phyloP scores from a whole-genome alignment of 2,888 invertebrate genomes.

The Stenchaetothrips biformis region DNA sequence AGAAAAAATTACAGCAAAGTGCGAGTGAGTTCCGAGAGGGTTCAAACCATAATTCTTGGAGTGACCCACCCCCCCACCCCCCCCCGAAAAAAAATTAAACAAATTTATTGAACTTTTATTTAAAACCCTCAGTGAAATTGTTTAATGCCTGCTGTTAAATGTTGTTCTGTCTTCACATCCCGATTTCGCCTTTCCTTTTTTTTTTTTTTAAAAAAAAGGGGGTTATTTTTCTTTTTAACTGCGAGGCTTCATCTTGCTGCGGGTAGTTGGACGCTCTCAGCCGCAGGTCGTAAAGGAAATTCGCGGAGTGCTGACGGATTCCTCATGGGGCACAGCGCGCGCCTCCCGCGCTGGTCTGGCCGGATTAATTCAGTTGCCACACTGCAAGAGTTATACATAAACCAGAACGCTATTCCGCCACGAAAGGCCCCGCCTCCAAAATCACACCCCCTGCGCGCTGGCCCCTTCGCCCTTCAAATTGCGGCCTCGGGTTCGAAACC shows the following conservation, averaged over 20 bases:
- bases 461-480: too few species aligned
- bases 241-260: background rate
- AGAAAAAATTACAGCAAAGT: too few species aligned
- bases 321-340: background rate
- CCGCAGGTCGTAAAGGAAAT: background rate
- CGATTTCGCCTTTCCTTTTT: background rate
- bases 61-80: background rate
- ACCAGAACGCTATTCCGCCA: background rate
- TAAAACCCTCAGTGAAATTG: background rate
- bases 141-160: background rate
- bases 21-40: too few species aligned
- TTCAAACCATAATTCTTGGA: too few species aligned
- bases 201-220: background rate
- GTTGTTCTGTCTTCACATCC: background rate
- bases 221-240: background rate
- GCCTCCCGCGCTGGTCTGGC: background rate
- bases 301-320: background rate
- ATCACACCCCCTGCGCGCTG: too few species aligned
- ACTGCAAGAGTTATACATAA: constrained; percentile 22
- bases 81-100: too few species aligned
- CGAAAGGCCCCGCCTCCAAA: too few species aligned
- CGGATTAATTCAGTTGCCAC: constrained; percentile 14
- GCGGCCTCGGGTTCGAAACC: too few species aligned
- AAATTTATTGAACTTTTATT: too few species aligned
- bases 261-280: background rate